Evolutionary conservation across 2,797 vertebrate genomes (phyloP).

Genomic region (Lithobates sylvaticus): DNA sequence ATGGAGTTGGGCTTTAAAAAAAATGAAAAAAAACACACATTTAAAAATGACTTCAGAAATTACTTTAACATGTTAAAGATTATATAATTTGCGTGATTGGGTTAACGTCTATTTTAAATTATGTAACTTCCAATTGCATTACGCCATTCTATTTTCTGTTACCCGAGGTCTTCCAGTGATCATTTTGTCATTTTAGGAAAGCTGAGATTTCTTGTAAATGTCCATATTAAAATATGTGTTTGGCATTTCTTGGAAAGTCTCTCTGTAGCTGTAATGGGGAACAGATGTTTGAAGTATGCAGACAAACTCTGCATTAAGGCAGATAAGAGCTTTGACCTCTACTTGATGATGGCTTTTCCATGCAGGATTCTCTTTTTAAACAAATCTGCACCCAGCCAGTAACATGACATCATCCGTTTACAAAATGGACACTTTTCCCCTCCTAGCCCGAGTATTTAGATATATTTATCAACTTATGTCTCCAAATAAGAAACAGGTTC

Average conservation of each 20-base stretch:
- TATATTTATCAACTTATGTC: too few species aligned
- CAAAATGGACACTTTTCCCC: neutral
- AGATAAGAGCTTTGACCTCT: neutral
- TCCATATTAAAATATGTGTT: neutral
- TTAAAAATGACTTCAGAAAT: too few species aligned
- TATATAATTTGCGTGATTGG: too few species aligned
- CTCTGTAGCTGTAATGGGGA: conserved; percentile 1
- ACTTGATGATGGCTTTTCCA: neutral
- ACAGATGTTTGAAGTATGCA: conserved; percentile 31
- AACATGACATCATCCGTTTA: neutral
- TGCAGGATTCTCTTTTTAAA: neutral
- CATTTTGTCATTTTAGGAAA: neutral
- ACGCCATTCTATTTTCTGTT: too few species aligned
- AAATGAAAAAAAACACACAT: too few species aligned
- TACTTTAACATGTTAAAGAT: too few species aligned
- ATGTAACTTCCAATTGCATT: too few species aligned
- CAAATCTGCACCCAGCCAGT: neutral
- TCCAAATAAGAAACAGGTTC: too few species aligned
- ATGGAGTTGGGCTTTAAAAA: too few species aligned
- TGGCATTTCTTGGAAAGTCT: conserved; percentile 13
- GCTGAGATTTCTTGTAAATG: neutral
- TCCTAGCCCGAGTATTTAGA: too few species aligned
- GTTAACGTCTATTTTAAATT: too few species aligned
- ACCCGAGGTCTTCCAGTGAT: neutral
- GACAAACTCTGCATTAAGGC: neutral